Conservation (phyloP, 2,888 invertebrate species). For the Pseudolycoriella hygida region DNA sequence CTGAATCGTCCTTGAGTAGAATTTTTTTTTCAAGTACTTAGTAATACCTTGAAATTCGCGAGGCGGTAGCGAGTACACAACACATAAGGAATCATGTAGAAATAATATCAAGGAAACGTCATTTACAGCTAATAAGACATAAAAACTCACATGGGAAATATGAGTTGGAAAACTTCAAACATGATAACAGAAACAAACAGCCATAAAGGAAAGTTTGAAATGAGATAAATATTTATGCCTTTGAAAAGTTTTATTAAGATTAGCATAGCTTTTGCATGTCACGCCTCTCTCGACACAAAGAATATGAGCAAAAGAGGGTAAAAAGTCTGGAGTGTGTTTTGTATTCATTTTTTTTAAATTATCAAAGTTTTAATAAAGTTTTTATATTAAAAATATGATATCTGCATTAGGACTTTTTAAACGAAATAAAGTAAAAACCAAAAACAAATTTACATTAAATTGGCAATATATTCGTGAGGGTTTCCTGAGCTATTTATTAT, state of each 20-base stretch:
- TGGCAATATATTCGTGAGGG: too few relatives aligned
- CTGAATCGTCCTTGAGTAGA: too few relatives aligned
- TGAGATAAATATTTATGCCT: slow-evolving; percentile 6
- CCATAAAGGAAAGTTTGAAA: slow-evolving; percentile 5
- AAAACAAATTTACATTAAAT: too few relatives aligned
- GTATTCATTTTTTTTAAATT: slow-evolving; percentile 4
- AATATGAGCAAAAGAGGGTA: not conserved
- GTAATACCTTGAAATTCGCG: too few relatives aligned
- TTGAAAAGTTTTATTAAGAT: slow-evolving; percentile 5
- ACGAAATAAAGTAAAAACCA: too few relatives aligned
- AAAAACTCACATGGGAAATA: slow-evolving; percentile 4
- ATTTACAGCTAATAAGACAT: slow-evolving; percentile 2
- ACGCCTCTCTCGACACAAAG: slow-evolving; percentile 1
- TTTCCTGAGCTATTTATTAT: too few relatives aligned
- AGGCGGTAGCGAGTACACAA: too few relatives aligned
- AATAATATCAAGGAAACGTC: not conserved
- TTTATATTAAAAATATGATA: slow-evolving; percentile 5
- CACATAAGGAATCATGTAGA: too few relatives aligned
- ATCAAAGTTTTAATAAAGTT: slow-evolving; percentile 6
- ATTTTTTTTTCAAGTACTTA: too few relatives aligned
- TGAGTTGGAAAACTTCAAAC: slow-evolving; percentile 1
- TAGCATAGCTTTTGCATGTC: slow-evolving; percentile 4
- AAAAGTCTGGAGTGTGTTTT: not conserved
- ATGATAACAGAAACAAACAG: slow-evolving; percentile 1
- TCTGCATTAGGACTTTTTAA: slow-evolving; percentile 1